Evolutionary conservation across 2,888 invertebrate species (phyloP).

Genomic region (Nephrocerus scutellatus): DNA sequence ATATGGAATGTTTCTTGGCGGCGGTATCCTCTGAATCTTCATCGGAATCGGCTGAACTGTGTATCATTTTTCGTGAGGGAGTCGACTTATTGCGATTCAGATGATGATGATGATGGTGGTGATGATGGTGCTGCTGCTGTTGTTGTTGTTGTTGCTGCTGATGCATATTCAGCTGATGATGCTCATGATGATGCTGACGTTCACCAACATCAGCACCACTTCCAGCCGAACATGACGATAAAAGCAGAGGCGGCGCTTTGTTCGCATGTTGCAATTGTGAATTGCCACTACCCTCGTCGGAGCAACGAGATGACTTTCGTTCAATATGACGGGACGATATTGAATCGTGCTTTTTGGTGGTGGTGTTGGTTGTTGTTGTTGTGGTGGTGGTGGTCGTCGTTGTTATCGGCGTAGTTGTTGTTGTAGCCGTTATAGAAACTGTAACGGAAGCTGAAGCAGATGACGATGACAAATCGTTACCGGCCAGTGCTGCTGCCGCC

Average conservation of each 20-base stretch:
- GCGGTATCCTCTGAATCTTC: constrained; percentile 61
- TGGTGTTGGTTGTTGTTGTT: constrained; percentile 27
- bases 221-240: too few relatives aligned
- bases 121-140: constrained; percentile 22
- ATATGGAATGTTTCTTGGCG: constrained; percentile 78
- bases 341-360: constrained; percentile 18
- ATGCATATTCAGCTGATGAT: constrained; percentile 6
- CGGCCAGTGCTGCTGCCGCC: constrained; percentile 31
- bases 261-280: neutral
- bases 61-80: constrained; percentile 43
- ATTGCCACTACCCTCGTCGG: constrained; percentile 30
- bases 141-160: constrained; percentile 15
- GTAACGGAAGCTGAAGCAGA: neutral
- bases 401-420: constrained; percentile 22
- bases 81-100: constrained; percentile 30
- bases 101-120: constrained; percentile 23
- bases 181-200: constrained; percentile 1
- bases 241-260: too few relatives aligned
- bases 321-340: constrained; percentile 28
- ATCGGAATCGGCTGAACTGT: constrained; percentile 63
- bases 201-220: neutral
- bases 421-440: constrained; percentile 12
- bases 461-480: constrained; percentile 15
- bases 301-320: constrained; percentile 32
- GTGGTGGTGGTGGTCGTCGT: constrained; percentile 25